Percentiles rank a stretch among this genome's conserved stretches.
Conservation (phyloP, 2,888 invertebrate species). For the Imbricaverruca yamaguchii region DNA sequence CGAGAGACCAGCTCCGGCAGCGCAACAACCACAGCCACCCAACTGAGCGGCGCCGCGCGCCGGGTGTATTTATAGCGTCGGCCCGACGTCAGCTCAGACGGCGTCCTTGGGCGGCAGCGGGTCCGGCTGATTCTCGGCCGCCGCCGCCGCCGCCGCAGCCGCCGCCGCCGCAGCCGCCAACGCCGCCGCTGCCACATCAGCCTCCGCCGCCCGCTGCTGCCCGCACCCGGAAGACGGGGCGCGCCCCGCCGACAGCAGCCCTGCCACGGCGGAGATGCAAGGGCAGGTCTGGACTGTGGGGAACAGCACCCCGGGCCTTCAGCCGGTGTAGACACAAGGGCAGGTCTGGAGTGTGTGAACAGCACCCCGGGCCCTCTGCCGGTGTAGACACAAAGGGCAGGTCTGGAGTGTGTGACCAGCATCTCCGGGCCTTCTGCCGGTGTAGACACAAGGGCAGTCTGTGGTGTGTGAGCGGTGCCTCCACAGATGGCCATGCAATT, state of each 20-base stretch:
- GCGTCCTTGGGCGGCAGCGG: neutral
- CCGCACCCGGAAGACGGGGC: neutral
- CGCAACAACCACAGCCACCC: neutral
- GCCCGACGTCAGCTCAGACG: neutral
- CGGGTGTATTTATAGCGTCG: constrained; percentile 13
- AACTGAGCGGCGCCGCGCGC: neutral
- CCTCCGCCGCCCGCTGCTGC: no score
- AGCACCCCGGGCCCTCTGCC: no score
- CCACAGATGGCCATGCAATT: no score
- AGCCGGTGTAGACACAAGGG: no score
- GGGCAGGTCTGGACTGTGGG: neutral
- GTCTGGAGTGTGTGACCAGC: no score
- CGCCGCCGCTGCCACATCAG: neutral
- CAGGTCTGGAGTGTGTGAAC: no score
- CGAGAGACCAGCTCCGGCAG: constrained; percentile 19
- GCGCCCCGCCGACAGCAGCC: neutral
- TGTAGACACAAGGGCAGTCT: no score
- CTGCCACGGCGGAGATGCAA: neutral
- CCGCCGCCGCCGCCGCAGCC: neutral
- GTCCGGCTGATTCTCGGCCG: neutral
- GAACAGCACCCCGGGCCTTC: no score
- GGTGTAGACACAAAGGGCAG: no score
- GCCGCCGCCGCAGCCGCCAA: neutral
- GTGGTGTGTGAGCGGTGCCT: no score
- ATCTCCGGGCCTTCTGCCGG: no score